phyloP scores from a whole-genome alignment of 2,797 vertebrate genomes.

The Spea hammondii region DNA sequence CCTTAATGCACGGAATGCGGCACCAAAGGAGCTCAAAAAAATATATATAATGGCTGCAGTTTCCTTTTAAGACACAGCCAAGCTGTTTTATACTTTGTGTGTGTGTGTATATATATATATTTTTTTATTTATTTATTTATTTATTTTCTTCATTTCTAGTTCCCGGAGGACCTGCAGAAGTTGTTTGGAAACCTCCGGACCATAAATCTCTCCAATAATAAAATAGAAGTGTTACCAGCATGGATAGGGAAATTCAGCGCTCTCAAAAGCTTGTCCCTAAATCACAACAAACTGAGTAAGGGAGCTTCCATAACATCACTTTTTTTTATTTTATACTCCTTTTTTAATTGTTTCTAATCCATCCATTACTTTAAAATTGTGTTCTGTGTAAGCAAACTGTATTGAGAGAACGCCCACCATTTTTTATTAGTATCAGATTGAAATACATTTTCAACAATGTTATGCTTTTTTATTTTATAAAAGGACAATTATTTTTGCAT shows the following conservation, averaged over 20 bases:
- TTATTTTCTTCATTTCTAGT: conserved; percentile 69
- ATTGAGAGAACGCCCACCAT: too few relatives aligned
- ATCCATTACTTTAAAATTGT: too few relatives aligned
- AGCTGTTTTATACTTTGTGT: neutral
- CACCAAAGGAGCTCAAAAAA: too few relatives aligned
- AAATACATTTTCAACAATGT: neutral
- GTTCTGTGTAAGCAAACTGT: too few relatives aligned
- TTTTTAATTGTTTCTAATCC: too few relatives aligned
- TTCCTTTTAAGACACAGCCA: too few relatives aligned
- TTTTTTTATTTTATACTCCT: too few relatives aligned
- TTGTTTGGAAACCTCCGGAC: conserved; percentile 86
- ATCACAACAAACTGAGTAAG: conserved; percentile 88
- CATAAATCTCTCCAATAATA: conserved; percentile 89
- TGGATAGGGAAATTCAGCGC: conserved; percentile 84
- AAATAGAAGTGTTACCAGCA: conserved; percentile 83
- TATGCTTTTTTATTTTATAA: neutral
- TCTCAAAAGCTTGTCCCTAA: conserved; percentile 86
- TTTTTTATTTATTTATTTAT: neutral
- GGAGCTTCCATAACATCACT: neutral
- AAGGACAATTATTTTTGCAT: too few relatives aligned
- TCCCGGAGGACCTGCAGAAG: conserved; percentile 91
- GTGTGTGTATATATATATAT: too few relatives aligned
- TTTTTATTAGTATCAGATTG: too few relatives aligned
- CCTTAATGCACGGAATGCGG: too few relatives aligned
- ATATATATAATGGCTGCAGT: too few relatives aligned